These are phyloP conservation scores for Lordiphosa collinella DNA, from an alignment of 1,140 invertebrate genomes.

Conservation along the genomic window DNA sequence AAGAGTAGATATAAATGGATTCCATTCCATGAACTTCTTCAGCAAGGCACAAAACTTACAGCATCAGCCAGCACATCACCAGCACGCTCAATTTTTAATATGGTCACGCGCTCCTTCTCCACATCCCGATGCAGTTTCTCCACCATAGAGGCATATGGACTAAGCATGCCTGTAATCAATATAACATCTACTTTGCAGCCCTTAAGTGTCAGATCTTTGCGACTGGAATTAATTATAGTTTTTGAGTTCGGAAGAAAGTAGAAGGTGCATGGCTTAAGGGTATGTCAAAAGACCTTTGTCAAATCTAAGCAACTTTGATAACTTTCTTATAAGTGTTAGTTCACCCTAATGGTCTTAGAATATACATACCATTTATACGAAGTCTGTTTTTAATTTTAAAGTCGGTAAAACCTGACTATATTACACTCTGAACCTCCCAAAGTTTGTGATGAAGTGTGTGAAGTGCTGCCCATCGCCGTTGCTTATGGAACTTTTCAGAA, in stretches of 20 bases:
- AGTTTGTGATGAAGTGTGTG: no score
- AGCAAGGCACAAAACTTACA: slow-evolving; percentile 80
- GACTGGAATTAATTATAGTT: slow-evolving; percentile 79
- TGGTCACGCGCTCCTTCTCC: slow-evolving; percentile 89
- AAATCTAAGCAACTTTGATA: no score
- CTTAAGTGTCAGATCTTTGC: slow-evolving; percentile 86
- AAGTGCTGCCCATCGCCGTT: no score
- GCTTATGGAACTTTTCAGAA: no score
- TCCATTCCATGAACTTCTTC: background rate
- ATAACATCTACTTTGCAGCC: slow-evolving; percentile 88
- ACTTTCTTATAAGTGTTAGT: no score
- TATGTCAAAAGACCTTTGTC: no score
- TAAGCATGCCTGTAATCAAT: slow-evolving; percentile 89
- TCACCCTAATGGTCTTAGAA: no score
- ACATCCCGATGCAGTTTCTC: slow-evolving; percentile 88
- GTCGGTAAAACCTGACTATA: no score
- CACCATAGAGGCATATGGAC: slow-evolving; percentile 88
- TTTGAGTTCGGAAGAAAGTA: background rate
- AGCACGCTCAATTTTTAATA: slow-evolving; percentile 90
- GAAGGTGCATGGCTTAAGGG: background rate
- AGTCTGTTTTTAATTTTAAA: no score
- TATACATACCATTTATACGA: no score
- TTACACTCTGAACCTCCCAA: no score
- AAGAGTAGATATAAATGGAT: background rate
- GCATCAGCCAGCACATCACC: slow-evolving; percentile 90